These are phyloP conservation scores for Paedocypris micromegethes DNA, from an alignment of 2,797 vertebrate species.

Conservation along the genomic window DNA sequence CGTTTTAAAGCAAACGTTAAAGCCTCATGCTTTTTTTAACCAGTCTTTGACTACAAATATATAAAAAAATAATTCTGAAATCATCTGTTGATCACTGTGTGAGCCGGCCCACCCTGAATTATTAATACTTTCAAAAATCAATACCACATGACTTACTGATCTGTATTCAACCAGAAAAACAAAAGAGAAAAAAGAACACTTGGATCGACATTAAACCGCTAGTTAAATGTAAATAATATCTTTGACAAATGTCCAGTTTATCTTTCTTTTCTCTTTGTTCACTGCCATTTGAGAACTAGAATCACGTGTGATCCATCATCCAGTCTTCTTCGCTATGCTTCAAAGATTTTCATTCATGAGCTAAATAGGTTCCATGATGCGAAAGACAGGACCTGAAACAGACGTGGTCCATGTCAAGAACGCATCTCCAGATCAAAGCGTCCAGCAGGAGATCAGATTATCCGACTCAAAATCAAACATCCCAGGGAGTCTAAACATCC, in stretches of 20 bases:
- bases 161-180: not conserved
- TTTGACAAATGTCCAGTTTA: not conserved
- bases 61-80: no score
- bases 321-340: not conserved
- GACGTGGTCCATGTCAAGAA: not conserved
- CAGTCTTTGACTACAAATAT: no score
- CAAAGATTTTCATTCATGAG: not conserved
- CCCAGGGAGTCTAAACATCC: conserved; percentile 22
- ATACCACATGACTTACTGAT: conserved; percentile 17
- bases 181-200: not conserved
- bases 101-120: conserved; percentile 1
- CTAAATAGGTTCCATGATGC: not conserved
- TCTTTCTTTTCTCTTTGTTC: not conserved
- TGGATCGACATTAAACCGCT: no score
- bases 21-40: no score
- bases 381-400: not conserved
- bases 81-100: no score
- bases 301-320: not conserved
- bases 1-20: no score
- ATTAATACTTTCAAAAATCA: conserved; percentile 16
- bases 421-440: conserved; percentile 14
- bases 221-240: not conserved
- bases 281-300: not conserved
- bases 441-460: conserved; percentile 4
- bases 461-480: not conserved